Evolutionary conservation across 2,797 vertebrate genomes (phyloP), one percentile per base, ranked within the genome.

Genomic region (Amblyopsis hoosieri): DNA sequence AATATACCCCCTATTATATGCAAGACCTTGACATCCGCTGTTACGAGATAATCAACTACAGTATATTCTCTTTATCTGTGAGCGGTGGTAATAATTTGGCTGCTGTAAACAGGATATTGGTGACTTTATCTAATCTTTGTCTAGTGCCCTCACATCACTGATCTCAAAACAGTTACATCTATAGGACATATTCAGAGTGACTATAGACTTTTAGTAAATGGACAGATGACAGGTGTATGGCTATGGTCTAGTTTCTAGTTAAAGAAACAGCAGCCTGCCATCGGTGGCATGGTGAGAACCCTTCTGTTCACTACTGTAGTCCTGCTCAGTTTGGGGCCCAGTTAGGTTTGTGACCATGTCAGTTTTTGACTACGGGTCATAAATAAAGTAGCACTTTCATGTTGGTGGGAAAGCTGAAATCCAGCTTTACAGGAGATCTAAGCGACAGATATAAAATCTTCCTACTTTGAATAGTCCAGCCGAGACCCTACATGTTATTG

Each of bases 341-440:
- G 47, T 23, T 8, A 48, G 45, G 54, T 72, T 53, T 69, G 68
- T 37, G 63, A 75, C 69, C 65, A 29, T 79, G 75, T 72, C 83
- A 84, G 70, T 66, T 69, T 86, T 82, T 78, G 81, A 73, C 19
- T 47, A 80, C 50, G 14, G 84, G 73, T 71, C 12, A 57, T 84
- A 73, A 80, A 76, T 60, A 60, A 54, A 37, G 46, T 66, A 62
- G 3, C 76, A 75, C 86, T 89, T 90, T 93, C 62, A 91, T 87
- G 83, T 83, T 69, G 85, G 87, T 90, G 90, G 85, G 90, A 92
- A 91, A 85, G 76, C 76, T 51, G 74, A 84, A 82, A 82, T 76
- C 19, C 76, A 84, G 87, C 77, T 89, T 92, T 88, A 82, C 59
- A 66, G 57, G 69, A 90, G 87, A 92, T 91, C 76, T 81, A 70